A percentile compares a stretch with the other conserved stretches of the same genome.
Evolutionary conservation across 2,888 invertebrate species (phyloP).

Genomic region (Drosophila cognata): DNA sequence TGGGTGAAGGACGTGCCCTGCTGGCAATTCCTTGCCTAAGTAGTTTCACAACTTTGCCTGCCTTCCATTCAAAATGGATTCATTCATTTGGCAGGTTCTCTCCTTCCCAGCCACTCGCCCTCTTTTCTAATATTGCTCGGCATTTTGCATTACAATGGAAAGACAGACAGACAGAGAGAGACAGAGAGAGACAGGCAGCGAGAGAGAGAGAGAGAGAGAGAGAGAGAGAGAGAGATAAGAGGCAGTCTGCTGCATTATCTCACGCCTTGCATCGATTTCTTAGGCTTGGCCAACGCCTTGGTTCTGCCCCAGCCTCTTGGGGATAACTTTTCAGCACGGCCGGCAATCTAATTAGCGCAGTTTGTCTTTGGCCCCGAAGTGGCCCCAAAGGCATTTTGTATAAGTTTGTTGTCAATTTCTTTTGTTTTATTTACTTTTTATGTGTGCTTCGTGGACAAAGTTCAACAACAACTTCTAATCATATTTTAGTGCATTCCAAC

Average conservation of each 20-base stretch:
- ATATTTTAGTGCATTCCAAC: constrained; percentile 73
- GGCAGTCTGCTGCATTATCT: constrained; percentile 41
- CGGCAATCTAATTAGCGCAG: constrained; percentile 56
- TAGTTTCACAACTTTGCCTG: constrained; percentile 30
- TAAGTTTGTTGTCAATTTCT: constrained; percentile 17
- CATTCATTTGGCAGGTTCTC: constrained; percentile 45
- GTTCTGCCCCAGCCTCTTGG: constrained; percentile 8
- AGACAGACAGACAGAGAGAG: constrained; percentile 26
- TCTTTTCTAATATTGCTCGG: constrained; percentile 8
- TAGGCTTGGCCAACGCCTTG: constrained; percentile 33
- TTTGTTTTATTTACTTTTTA: constrained; percentile 16
- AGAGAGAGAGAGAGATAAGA: background rate
- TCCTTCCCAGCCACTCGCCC: constrained; percentile 15
- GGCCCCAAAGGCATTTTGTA: constrained; percentile 27
- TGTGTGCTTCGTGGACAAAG: constrained; percentile 15
- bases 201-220: constrained; percentile 13
- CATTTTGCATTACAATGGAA: constrained; percentile 27
- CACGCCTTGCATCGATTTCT: constrained; percentile 47
- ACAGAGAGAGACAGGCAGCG: background rate
- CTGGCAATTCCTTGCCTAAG: constrained; percentile 30
- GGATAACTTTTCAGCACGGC: constrained; percentile 30
- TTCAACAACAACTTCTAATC: constrained; percentile 61
- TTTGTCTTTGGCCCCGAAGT: constrained; percentile 21
- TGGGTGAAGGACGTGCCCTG: constrained; percentile 45
- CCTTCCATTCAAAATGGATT: constrained; percentile 20